Percentiles rank a stretch among this genome's conserved stretches.
phyloP scores from a whole-genome alignment of 2,797 vertebrate species.

The Spea hammondii region DNA sequence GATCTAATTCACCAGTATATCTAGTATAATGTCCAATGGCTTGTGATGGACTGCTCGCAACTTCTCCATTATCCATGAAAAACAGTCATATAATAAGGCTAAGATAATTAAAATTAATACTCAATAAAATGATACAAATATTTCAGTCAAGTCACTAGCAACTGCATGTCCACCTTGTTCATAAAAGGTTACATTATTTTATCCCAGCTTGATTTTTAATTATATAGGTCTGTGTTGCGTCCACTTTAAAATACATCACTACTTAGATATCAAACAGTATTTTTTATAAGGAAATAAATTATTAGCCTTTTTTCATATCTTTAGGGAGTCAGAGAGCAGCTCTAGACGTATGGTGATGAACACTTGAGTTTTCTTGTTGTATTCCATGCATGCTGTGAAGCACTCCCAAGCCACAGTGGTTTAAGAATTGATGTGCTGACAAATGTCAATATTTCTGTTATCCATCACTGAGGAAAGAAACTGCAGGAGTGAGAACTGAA shows the following conservation, averaged over 20 bases:
- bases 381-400: slow-evolving; percentile 25
- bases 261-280: slow-evolving; percentile 53
- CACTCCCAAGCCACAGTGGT: slow-evolving; percentile 42
- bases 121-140: no score
- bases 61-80: no score
- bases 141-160: no score
- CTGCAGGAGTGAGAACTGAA: slow-evolving; percentile 27
- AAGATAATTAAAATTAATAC: no score
- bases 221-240: slow-evolving; percentile 1
- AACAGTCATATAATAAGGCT: no score
- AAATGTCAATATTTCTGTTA: slow-evolving; percentile 52
- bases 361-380: slow-evolving; percentile 44
- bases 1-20: no score
- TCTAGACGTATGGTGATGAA: slow-evolving; percentile 56
- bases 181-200: background rate
- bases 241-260: slow-evolving; percentile 27
- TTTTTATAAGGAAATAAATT: slow-evolving; percentile 53
- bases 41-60: no score
- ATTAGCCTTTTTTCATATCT: slow-evolving; percentile 51
- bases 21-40: no score
- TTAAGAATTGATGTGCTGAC: slow-evolving; percentile 53
- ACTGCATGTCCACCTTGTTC: no score
- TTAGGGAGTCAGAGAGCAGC: slow-evolving; percentile 48
- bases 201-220: background rate
- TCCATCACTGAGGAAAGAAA: slow-evolving; percentile 48